Evolutionary conservation across 2,797 vertebrate species (phyloP).

Genomic region (Trachurus trachurus): DNA sequence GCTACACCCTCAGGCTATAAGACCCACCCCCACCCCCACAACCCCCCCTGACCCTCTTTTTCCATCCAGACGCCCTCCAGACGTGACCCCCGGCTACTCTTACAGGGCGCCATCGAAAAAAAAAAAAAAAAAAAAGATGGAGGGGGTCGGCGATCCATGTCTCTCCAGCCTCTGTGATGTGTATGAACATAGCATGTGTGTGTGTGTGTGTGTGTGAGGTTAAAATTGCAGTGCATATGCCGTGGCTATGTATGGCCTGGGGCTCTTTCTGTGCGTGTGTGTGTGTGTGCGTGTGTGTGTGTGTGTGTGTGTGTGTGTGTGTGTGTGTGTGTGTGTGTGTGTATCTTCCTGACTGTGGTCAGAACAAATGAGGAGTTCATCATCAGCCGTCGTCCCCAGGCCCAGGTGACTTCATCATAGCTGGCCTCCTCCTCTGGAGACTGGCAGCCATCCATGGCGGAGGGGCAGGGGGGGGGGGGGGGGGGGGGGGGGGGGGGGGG

Average conservation of each 20-base stretch:
- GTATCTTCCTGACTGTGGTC: slow-evolving; percentile 68
- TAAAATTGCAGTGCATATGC: slow-evolving; percentile 80
- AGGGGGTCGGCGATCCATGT: slow-evolving; percentile 18
- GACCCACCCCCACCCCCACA: slow-evolving; percentile 13
- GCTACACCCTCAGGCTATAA: slow-evolving; percentile 67
- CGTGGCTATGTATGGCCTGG: slow-evolving; percentile 83
- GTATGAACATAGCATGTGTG: neutral
- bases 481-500: neutral
- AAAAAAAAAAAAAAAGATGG: slow-evolving; percentile 42
- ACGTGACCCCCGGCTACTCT: slow-evolving; percentile 74
- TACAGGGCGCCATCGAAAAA: slow-evolving; percentile 57
- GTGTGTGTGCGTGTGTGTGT: slow-evolving; percentile 11
- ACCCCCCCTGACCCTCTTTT: slow-evolving; percentile 39
- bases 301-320: slow-evolving; percentile 21
- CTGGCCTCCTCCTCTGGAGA: slow-evolving; percentile 35
- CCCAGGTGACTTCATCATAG: slow-evolving; percentile 86
- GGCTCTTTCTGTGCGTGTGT: slow-evolving; percentile 52
- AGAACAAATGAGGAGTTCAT: slow-evolving; percentile 89
- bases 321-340: slow-evolving; percentile 9
- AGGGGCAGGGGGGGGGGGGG: neutral
- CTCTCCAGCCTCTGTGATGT: slow-evolving; percentile 47
- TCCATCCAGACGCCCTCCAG: slow-evolving; percentile 55
- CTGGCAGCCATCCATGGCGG: slow-evolving; percentile 26
- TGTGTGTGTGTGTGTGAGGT: slow-evolving; percentile 20
- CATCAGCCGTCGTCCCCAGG: slow-evolving; percentile 85